Conservation (phyloP, 2,113 vertebrate genomes). For the Cynopterus brachyotis region DNA sequence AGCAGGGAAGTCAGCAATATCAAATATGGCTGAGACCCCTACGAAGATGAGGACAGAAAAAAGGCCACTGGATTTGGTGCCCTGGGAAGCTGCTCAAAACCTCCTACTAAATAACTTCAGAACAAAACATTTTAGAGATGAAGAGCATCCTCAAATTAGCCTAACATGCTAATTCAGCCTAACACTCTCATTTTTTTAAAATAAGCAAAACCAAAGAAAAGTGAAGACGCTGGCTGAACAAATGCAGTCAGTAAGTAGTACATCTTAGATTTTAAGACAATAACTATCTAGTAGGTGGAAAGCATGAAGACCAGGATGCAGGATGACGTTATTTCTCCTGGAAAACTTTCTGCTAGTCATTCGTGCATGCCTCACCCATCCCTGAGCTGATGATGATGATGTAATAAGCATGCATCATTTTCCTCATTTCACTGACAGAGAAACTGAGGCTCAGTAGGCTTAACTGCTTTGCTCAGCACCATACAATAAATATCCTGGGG, state of each 20-base stretch:
- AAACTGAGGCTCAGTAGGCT: neutral
- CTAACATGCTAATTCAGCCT: neutral
- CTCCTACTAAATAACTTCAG: neutral
- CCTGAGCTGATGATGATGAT: rapidly evolving
- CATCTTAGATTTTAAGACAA: neutral
- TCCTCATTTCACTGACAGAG: neutral
- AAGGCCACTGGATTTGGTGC: neutral
- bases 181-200: neutral
- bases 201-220: neutral
- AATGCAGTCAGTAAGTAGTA: rapidly evolving
- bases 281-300: neutral
- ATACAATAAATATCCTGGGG: neutral
- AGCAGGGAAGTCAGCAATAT: neutral
- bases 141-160: neutral
- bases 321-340: neutral
- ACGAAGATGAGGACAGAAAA: neutral
- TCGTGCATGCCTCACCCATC: rapidly evolving
- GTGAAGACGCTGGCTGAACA: neutral
- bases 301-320: neutral
- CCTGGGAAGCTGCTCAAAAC: neutral
- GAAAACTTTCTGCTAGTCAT: neutral
- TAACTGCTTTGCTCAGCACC: neutral
- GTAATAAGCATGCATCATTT: neutral
- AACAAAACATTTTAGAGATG: neutral
- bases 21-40: neutral